A percentile compares a stretch with the other conserved stretches of the same genome.
Evolutionary conservation across 2,797 vertebrate species (phyloP).

Genomic region (Chelidonichthys spinosus): DNA sequence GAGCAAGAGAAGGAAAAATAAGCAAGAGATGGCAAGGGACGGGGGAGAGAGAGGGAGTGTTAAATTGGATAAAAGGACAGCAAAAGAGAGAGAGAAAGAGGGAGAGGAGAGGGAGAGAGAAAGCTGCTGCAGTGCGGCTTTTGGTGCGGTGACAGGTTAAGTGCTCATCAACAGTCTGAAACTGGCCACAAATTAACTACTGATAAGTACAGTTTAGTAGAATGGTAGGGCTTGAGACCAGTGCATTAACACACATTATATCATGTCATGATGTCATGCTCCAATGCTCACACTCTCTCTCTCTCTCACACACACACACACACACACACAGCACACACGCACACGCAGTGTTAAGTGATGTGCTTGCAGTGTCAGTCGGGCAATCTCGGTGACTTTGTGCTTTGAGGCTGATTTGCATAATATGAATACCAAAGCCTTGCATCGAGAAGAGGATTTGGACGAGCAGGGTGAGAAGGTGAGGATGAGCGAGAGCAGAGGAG

Average conservation of each 20-base stretch:
- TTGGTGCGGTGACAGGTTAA: constrained; percentile 67
- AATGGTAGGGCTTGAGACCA: constrained; percentile 19
- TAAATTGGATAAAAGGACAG: constrained; percentile 58
- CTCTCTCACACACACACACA: no score
- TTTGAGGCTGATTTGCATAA: constrained; percentile 52
- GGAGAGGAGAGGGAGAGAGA: constrained; percentile 8
- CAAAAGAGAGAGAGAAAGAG: constrained; percentile 38
- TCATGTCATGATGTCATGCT: constrained; percentile 24
- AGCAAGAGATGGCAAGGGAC: constrained; percentile 32
- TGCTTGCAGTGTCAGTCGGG: constrained; percentile 36
- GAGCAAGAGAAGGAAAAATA: constrained; percentile 71
- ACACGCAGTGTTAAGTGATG: constrained; percentile 25
- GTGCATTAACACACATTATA: constrained; percentile 17
- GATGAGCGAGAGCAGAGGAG: not conserved
- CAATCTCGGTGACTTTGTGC: constrained; percentile 37
- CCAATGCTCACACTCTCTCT: not conserved
- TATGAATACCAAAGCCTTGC: constrained; percentile 38
- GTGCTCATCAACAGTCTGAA: constrained; percentile 47
- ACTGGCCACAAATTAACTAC: constrained; percentile 51
- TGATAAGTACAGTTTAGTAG: constrained; percentile 27
- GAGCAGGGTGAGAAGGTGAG: constrained; percentile 21
- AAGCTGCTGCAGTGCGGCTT: constrained; percentile 81
- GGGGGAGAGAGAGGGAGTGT: constrained; percentile 21
- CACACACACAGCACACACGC: constrained; percentile 4
- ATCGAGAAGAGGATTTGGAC: constrained; percentile 36